Evolutionary conservation across 2,888 invertebrate species (phyloP).

Genomic region (Pimpla rufipes): DNA sequence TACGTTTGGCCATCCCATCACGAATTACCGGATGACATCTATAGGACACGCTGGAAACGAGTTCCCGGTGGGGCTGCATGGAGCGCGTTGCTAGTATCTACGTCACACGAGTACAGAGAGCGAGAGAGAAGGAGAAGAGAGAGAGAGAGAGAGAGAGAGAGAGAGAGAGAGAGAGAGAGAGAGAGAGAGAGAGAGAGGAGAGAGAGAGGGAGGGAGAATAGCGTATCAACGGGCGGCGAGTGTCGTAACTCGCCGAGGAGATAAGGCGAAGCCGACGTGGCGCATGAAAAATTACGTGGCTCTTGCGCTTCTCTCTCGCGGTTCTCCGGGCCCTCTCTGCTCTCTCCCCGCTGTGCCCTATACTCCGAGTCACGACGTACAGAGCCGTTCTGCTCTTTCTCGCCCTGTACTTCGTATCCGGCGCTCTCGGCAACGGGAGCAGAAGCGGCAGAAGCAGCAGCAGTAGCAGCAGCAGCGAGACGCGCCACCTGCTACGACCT

Average conservation of each 20-base stretch:
- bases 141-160: too few relatives aligned
- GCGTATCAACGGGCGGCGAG: conserved; percentile 71
- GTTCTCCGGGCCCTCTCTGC: conserved; percentile 51
- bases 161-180: too few relatives aligned
- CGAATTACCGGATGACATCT: conserved; percentile 9
- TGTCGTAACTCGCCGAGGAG: conserved; percentile 71
- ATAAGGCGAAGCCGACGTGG: conserved; percentile 75
- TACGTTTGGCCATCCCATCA: not conserved
- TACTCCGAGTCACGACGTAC: conserved; percentile 30
- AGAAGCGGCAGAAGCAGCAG: not conserved
- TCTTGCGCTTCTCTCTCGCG: conserved; percentile 53
- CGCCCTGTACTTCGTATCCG: conserved; percentile 37
- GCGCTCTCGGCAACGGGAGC: conserved; percentile 42
- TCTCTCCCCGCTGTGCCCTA: conserved; percentile 36
- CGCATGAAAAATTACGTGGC: conserved; percentile 78
- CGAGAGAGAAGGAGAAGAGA: not conserved
- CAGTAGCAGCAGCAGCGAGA: conserved; percentile 46
- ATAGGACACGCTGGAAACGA: conserved; percentile 18
- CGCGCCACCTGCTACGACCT: conserved; percentile 69
- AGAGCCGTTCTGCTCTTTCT: conserved; percentile 38
- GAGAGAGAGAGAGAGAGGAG: conserved; percentile 27
- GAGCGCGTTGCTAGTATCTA: conserved; percentile 54
- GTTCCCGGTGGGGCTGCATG: conserved; percentile 13
- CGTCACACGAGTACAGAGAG: conserved; percentile 53
- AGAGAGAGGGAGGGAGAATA: conserved; percentile 43